phyloP scores from a whole-genome alignment of 2,888 invertebrate species.

The Congeria kusceri region DNA sequence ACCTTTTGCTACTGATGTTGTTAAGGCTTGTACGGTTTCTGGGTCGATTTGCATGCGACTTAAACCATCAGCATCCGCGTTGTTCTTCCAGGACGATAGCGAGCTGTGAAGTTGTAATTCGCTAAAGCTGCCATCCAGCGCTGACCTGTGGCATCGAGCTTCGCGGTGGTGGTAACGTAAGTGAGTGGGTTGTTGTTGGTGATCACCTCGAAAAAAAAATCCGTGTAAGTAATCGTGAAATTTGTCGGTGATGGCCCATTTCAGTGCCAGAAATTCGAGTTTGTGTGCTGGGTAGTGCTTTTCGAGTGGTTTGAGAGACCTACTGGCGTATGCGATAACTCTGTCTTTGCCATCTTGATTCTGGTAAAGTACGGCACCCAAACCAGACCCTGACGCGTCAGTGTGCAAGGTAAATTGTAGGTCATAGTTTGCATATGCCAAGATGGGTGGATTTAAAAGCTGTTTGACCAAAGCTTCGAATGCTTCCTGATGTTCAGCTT shows the following conservation, averaged over 20 bases:
- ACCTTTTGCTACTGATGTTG: not conserved
- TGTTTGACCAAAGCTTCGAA: constrained; percentile 19
- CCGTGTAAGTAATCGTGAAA: constrained; percentile 29
- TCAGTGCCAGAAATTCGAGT: constrained; percentile 37
- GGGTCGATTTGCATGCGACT: not conserved
- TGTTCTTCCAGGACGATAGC: constrained; percentile 7
- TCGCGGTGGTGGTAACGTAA: constrained; percentile 3
- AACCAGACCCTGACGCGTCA: constrained; percentile 34
- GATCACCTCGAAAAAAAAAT: not conserved
- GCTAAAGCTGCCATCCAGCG: constrained; percentile 9
- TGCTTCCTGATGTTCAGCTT: constrained; percentile 16
- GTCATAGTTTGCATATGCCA: constrained; percentile 51
- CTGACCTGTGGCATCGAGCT: constrained; percentile 3
- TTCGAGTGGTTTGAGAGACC: constrained; percentile 24
- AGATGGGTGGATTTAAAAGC: constrained; percentile 35
- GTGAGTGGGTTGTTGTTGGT: constrained; percentile 16
- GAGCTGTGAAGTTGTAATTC: constrained; percentile 3
- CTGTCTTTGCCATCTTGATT: constrained; percentile 15
- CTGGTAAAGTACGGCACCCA: constrained; percentile 35
- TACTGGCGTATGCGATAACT: constrained; percentile 45
- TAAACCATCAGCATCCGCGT: constrained; percentile 3
- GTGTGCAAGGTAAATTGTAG: constrained; percentile 42
- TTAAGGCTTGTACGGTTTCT: too few species aligned
- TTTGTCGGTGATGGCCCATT: constrained; percentile 49
- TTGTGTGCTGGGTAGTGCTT: constrained; percentile 40